Base-by-base conservation (phyloP, 2,113 vertebrate species). In the Podarcis raffonei region DNA sequence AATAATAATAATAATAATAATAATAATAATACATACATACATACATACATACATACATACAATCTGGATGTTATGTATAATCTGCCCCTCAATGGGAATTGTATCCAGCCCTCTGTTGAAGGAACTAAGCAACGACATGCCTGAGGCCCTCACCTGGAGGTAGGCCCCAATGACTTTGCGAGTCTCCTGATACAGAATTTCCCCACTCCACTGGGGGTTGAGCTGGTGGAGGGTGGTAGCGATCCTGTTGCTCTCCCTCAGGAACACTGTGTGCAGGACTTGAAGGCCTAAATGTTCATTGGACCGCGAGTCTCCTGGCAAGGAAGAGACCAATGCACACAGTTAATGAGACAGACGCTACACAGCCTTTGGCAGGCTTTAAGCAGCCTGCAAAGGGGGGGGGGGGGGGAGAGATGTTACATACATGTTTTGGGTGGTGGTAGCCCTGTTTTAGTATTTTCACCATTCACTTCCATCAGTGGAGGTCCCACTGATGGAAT, bases 251-350 rank as follows among this genome's bases (percentile, higher is more conserved):
- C 95, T 96, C 89, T 98, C 97, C 88, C 95, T 91, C 69, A 97
- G 92, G 65, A 98, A 98, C 71, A 97, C 80, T 0, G 97, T 97
- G 92, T 97, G 97, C 48, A 98, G 94, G 0, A 96, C 96, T 6
- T 97, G 96, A 95, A 97, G 96, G 53, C 97, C 97, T 92, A 97
- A 92, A 83, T 97, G 97, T 76, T 97, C 97, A 74, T 97, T 97
- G 27, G 94, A 96, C 94, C 97, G 94, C 0, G 97, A 97, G 83
- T 98, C 97, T 81, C 97, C 97, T 97, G 89, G 27, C 75, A 80
- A 65, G 59, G 5, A 79, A 71, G 42, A 57, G 65, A 32, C 20
- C 9, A 22, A 66, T 11, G 32, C 6, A 39, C 39, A 69, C 9
- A 25, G 30, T 20, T 81, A 80, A 57, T 69, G 2, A 65, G n/a